phyloP scores from a whole-genome alignment of 2,888 invertebrate species.

The Dryobota labecula region DNA sequence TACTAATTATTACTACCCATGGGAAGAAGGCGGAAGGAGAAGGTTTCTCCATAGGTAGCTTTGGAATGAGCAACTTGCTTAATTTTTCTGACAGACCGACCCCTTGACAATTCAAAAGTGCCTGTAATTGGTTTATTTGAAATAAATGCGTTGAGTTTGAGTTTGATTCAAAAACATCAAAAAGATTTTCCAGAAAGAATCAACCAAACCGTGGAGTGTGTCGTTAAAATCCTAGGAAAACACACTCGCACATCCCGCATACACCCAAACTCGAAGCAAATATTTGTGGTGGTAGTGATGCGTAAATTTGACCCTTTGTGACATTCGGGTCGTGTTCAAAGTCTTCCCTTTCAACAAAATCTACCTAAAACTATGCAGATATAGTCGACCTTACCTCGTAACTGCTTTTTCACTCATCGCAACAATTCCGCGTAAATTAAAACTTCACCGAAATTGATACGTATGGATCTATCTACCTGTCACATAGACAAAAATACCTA shows the following conservation, averaged over 20 bases:
- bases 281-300: conserved; percentile 40
- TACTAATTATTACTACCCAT: too few species aligned
- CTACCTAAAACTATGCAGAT: conserved; percentile 3
- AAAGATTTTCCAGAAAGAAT: neutral
- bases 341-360: conserved; percentile 25
- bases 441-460: neutral
- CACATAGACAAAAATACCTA: neutral
- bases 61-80: too few species aligned
- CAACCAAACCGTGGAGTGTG: neutral
- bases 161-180: neutral
- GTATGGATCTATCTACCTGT: neutral
- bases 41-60: too few species aligned
- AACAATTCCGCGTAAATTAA: neutral
- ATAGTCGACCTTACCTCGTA: neutral
- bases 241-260: neutral
- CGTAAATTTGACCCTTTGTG: conserved; percentile 35
- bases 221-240: neutral
- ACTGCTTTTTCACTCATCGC: neutral
- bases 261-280: conserved; percentile 25
- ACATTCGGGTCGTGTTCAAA: conserved; percentile 40
- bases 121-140: too few species aligned
- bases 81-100: too few species aligned
- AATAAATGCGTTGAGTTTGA: too few species aligned
- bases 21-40: too few species aligned
- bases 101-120: too few species aligned